A percentile compares a stretch with the other conserved stretches of the same genome.
These are phyloP conservation scores for Diplosoma virens DNA, from an alignment of 23 tunicate genomes.

Conservation along the genomic window DNA sequence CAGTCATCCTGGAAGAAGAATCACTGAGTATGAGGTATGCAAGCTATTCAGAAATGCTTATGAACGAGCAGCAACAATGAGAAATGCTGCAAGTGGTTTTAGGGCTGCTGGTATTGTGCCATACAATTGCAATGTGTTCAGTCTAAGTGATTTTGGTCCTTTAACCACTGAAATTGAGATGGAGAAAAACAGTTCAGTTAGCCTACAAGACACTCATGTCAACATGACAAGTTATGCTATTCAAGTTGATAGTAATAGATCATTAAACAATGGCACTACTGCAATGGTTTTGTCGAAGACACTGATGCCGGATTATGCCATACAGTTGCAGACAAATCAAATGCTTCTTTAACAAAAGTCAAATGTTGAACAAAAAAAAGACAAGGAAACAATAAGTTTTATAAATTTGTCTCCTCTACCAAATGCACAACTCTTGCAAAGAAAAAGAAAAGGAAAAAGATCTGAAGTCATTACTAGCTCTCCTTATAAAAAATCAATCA, in stretches of 20 bases:
- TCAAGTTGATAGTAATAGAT: neutral
- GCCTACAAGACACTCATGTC: neutral
- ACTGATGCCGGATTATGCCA: neutral
- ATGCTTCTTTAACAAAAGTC: neutral
- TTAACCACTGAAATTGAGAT: slow-evolving; percentile 8
- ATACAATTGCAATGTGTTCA: neutral
- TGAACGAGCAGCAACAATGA: slow-evolving; percentile 26
- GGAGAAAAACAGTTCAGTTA: neutral
- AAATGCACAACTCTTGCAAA: neutral
- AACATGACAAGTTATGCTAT: neutral
- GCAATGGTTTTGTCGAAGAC: neutral
- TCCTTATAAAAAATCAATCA: slow-evolving; percentile 1
- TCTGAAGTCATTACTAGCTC: slow-evolving; percentile 20
- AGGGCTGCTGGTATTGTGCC: slow-evolving; percentile 26
- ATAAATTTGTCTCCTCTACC: slow-evolving; percentile 3
- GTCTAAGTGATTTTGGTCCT: slow-evolving; percentile 21
- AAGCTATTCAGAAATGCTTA: slow-evolving; percentile 12
- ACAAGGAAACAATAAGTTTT: neutral
- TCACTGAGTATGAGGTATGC: slow-evolving; percentile 21
- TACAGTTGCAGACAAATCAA: neutral
- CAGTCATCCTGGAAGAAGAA: slow-evolving; percentile 9
- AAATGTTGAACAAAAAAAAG: neutral
- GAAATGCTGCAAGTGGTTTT: slow-evolving; percentile 30
- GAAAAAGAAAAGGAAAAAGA: slow-evolving; percentile 16
- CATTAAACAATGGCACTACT: neutral